A percentile compares a stretch with the other conserved stretches of the same genome.
Conservation (phyloP, 2,797 vertebrate species). For the Garrulus glandarius region DNA sequence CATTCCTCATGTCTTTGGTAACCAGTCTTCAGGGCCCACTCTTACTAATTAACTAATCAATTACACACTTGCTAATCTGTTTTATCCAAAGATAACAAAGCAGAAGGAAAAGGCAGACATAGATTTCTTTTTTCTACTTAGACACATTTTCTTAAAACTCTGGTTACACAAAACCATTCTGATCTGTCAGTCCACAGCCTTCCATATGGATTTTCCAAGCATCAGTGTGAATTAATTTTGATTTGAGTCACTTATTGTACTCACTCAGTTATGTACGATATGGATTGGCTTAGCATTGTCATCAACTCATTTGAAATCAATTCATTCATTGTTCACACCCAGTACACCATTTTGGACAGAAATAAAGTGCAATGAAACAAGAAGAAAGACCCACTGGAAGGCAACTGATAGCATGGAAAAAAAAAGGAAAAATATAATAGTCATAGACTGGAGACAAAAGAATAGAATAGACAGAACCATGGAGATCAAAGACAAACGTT, state of each 20-base stretch:
- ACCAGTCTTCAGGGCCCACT: neutral
- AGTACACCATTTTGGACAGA: neutral
- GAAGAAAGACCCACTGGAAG: neutral
- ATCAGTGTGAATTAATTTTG: neutral
- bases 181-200: neutral
- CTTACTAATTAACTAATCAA: conserved; percentile 26
- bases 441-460: conserved; percentile 1
- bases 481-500: conserved; percentile 42
- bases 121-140: neutral
- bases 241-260: neutral
- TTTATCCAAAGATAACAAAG: conserved; percentile 7
- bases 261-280: neutral
- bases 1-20: neutral
- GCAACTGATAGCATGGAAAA: neutral
- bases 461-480: neutral
- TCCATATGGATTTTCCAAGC: conserved; percentile 15
- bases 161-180: neutral
- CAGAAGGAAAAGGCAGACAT: neutral
- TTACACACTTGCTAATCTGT: neutral
- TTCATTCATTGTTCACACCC: conserved; percentile 35
- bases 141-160: neutral
- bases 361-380: neutral
- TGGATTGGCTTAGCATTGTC: neutral
- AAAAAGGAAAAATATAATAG: neutral
- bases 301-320: conserved; percentile 31